Base-by-base conservation (phyloP, 2,888 invertebrate genomes). In the Tubulanus polymorphus region DNA sequence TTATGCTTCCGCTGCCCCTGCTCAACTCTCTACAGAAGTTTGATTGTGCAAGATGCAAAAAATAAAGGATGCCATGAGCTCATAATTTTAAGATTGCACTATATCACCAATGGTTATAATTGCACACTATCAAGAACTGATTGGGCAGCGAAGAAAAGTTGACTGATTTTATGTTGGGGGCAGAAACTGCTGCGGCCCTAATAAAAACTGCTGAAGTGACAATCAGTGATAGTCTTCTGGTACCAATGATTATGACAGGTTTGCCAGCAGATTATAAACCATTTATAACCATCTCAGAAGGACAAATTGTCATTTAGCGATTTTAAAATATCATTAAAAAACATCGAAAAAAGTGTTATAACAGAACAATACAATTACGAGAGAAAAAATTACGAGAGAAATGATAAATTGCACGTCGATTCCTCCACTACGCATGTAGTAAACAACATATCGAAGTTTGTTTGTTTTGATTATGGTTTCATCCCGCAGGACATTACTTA, bases 141-240 rank as follows among this genome's bases (percentile, higher is more conserved):
- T 45, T 12, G 49, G 50, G 10, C 32, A 51, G 5, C 18, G 20
- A 10, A 57, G 18, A 1, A 5, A 25, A 46, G 0, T 47, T 57
- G n/a, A 60, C 60, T 10, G 60, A 60, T 32, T 57, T 54, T 28
- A 27, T 60, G 2, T 51, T 60, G 12, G n/a, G 52, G 23, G 56
- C 48, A 8, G 61, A 60, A 35, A 60, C 47, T 2, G 37, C 49
- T 32, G 49, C 56, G 10, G 35, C 35, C 15, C 10, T 29, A 8
- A 28, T 61, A 29, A 28, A 37, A 15, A 32, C n/a, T 27, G 48
- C 48, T 1, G 46, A 46, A n/a, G 56, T 53, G 37, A 58, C 48
- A 35, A 41, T 54, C 6, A 58, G 29, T 46, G 57, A 55, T 28
- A 55, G 55, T 32, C 23, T 58, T 6, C 20, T 60, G 28, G 47